Evolutionary conservation across 2,888 invertebrate genomes (phyloP).

Genomic region (Drosophila koepferae): DNA sequence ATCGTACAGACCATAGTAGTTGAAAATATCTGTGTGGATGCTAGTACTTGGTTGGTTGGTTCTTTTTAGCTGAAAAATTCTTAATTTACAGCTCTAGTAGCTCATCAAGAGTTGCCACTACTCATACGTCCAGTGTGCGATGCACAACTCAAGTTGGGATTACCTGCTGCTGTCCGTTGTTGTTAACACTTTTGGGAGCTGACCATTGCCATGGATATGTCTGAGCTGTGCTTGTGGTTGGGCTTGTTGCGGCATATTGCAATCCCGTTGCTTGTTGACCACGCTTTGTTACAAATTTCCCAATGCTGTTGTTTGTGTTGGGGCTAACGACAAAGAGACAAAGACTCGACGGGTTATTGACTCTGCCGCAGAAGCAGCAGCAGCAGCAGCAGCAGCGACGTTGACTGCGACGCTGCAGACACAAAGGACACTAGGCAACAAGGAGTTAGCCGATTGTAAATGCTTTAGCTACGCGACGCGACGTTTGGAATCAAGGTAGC

Average conservation of each 20-base stretch:
- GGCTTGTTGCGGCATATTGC: slow-evolving; percentile 64
- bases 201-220: slow-evolving; percentile 61
- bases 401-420: slow-evolving; percentile 43
- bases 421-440: slow-evolving; percentile 41
- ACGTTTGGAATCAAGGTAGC: neutral
- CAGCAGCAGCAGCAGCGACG: neutral
- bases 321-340: slow-evolving; percentile 34
- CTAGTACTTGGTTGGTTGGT: too few species aligned
- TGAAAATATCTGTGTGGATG: too few species aligned
- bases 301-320: slow-evolving; percentile 15
- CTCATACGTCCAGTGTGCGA: neutral
- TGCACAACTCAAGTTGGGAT: slow-evolving; percentile 7
- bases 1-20: too few species aligned
- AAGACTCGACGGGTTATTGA: slow-evolving; percentile 53
- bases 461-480: neutral
- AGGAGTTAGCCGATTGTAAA: slow-evolving; percentile 13
- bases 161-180: slow-evolving; percentile 67
- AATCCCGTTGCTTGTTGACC: neutral
- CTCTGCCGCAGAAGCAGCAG: slow-evolving; percentile 14
- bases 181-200: slow-evolving; percentile 60
- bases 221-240: slow-evolving; percentile 51
- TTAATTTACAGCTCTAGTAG: too few species aligned
- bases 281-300: slow-evolving; percentile 15
- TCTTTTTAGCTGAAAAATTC: too few species aligned
- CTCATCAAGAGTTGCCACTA: neutral